Evolutionary conservation across 1,140 invertebrate genomes (phyloP).

Genomic region (Diplogasteroides magnus): DNA sequence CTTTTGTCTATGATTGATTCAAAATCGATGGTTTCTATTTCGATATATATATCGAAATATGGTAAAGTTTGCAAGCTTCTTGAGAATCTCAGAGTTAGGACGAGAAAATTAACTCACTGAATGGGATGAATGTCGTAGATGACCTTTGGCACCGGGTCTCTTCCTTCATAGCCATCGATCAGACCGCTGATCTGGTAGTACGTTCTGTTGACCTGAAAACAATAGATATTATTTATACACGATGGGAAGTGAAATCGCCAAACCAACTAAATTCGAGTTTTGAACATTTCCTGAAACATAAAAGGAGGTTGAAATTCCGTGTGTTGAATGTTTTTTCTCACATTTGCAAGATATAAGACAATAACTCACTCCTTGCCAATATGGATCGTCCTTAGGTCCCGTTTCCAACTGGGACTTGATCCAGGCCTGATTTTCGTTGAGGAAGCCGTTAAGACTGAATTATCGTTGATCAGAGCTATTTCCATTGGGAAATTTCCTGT

Average conservation of each 20-base stretch:
- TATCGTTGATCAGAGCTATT: too few relatives aligned
- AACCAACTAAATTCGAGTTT: too few relatives aligned
- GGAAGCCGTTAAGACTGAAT: conserved; percentile 39
- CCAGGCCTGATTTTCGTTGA: conserved; percentile 44
- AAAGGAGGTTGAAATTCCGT: too few relatives aligned
- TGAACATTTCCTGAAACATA: too few relatives aligned
- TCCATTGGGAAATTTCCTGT: too few relatives aligned
- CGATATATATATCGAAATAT: conserved; percentile 47
- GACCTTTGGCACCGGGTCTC: conserved; percentile 22
- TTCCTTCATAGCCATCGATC: conserved; percentile 58
- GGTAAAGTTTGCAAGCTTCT: conserved; percentile 65
- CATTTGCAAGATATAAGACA: too few relatives aligned
- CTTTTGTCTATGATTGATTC: conserved; percentile 20
- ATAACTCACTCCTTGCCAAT: conserved; percentile 41
- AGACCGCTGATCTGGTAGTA: conserved; percentile 60
- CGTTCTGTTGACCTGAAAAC: conserved; percentile 57
- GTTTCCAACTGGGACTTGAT: conserved; percentile 37
- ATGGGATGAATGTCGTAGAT: conserved; percentile 57
- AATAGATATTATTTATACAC: conserved; percentile 9
- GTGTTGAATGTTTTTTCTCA: too few relatives aligned
- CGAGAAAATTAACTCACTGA: conserved; percentile 67
- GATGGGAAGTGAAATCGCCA: too few relatives aligned
- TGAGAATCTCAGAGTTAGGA: conserved; percentile 68
- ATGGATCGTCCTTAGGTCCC: conserved; percentile 44
- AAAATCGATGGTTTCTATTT: conserved; percentile 6